Conservation (phyloP, 2,888 invertebrate genomes). For the Formica aserva region DNA sequence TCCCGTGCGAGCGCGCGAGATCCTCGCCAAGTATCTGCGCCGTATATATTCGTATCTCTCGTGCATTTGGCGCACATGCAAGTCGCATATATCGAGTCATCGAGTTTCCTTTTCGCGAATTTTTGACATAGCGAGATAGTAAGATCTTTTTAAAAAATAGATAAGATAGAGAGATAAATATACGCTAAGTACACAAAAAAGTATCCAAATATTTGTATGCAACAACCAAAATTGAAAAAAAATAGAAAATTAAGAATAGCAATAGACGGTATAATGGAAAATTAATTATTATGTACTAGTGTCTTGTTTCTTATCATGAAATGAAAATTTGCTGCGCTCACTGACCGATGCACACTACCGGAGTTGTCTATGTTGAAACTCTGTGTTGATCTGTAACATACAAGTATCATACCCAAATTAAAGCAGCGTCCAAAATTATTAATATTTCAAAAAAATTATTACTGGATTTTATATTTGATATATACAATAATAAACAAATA, state of each 20-base stretch:
- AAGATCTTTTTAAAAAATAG: background rate
- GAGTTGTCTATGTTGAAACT: background rate
- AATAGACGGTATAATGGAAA: background rate
- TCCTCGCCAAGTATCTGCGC: conserved; percentile 65
- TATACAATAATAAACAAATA: too few species aligned
- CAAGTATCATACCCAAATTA: too few species aligned
- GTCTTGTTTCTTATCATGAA: background rate
- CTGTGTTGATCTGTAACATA: background rate
- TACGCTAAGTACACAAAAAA: background rate
- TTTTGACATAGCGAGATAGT: background rate
- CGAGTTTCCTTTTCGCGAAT: background rate
- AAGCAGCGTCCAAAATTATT: too few species aligned
- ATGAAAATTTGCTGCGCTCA: background rate
- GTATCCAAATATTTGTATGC: background rate
- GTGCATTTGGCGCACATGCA: conserved; percentile 15
- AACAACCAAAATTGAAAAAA: background rate
- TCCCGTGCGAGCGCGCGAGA: conserved; percentile 65
- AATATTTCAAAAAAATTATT: too few species aligned
- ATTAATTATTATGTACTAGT: too few species aligned
- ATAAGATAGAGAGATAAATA: background rate
- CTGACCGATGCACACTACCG: background rate
- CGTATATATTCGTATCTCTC: conserved; percentile 19
- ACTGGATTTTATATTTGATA: too few species aligned
- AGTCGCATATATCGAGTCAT: background rate
- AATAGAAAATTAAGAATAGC: background rate